phyloP scores from a whole-genome alignment of 2,113 vertebrate species.

The Chamaetylas fuelleborni region DNA sequence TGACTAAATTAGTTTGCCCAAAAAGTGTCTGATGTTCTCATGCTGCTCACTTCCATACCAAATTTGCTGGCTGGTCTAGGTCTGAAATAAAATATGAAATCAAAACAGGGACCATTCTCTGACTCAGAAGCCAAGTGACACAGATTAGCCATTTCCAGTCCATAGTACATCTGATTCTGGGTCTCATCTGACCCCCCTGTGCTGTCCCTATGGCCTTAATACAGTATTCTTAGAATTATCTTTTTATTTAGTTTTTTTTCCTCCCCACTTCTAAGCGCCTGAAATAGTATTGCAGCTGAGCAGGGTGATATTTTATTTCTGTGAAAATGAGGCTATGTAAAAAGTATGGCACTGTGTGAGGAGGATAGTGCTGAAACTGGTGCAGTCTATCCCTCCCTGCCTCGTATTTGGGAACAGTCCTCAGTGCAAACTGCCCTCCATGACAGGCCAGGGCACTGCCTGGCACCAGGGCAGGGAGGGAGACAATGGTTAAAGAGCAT shows the following conservation, averaged over 20 bases:
- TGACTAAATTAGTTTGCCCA: background rate
- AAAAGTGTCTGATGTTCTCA: background rate
- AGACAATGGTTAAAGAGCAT: background rate
- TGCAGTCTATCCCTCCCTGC: background rate
- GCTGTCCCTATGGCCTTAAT: background rate
- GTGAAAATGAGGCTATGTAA: background rate
- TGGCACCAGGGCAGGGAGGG: background rate
- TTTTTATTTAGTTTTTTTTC: accelerated
- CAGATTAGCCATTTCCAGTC: background rate
- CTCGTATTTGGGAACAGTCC: background rate
- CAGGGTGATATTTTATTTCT: background rate
- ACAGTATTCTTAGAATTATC: background rate
- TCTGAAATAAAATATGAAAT: background rate
- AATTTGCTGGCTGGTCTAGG: background rate
- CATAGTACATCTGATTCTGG: background rate
- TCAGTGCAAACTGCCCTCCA: background rate
- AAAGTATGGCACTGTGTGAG: background rate
- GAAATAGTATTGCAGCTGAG: background rate
- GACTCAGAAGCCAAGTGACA: background rate
- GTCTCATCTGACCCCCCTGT: background rate
- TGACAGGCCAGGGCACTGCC: background rate
- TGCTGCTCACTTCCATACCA: background rate
- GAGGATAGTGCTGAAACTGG: background rate
- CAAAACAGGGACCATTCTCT: background rate
- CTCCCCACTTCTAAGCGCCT: background rate